phyloP scores from a whole-genome alignment of 2,797 vertebrate species.

The Ara ararauna region DNA sequence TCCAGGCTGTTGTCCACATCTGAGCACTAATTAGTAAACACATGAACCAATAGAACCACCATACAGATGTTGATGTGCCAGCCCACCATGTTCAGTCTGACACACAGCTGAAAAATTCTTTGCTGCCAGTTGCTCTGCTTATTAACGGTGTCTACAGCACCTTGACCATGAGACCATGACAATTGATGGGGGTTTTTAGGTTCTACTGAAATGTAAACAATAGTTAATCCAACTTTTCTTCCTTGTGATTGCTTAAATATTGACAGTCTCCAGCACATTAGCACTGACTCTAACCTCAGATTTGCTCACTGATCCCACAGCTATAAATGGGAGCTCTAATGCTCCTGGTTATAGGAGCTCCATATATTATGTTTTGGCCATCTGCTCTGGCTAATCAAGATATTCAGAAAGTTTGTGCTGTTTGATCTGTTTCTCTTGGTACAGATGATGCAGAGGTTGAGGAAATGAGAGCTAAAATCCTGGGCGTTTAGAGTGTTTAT shows the following conservation, averaged over 20 bases:
- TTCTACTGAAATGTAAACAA: conserved; percentile 58
- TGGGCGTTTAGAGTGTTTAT: background rate
- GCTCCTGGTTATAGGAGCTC: background rate
- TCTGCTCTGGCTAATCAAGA: conserved; percentile 45
- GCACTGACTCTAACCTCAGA: background rate
- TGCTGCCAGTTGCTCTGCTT: accelerated
- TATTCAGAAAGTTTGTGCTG: conserved; percentile 18
- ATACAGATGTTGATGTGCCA: accelerated
- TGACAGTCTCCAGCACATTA: conserved; percentile 54
- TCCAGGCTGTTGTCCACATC: background rate
- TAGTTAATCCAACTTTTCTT: conserved; percentile 30
- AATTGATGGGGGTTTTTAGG: conserved; percentile 29
- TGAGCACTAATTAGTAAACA: background rate
- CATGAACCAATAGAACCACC: background rate
- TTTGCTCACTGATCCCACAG: background rate
- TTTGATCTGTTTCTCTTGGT: conserved; percentile 16
- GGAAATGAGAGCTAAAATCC: conserved; percentile 5
- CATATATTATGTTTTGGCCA: conserved; percentile 35
- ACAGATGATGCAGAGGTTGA: background rate
- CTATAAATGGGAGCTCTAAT: background rate
- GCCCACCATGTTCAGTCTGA: background rate
- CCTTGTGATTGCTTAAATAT: conserved; percentile 64
- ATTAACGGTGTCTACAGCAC: background rate
- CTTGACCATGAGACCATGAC: conserved; percentile 11
- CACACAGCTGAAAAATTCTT: background rate